A percentile compares a stretch with the other conserved stretches of the same genome.
Conservation (phyloP, 2,113 vertebrate species). For the Campylorhamphus procurvoides region DNA sequence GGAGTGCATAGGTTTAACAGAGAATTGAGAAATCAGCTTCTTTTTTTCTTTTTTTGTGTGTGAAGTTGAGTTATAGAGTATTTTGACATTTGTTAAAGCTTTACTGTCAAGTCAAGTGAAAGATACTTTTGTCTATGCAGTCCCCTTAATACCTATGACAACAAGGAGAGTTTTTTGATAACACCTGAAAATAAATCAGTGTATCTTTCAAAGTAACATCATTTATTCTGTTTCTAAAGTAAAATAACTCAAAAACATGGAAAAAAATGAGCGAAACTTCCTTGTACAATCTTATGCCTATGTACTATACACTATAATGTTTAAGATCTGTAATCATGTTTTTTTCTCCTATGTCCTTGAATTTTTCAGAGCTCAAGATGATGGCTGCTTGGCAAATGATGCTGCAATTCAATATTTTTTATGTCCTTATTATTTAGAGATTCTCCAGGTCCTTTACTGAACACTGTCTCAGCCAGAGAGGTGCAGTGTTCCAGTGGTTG, state of each 20-base stretch:
- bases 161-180: not conserved
- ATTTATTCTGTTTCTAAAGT: not conserved
- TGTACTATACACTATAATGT: not conserved
- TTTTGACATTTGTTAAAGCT: conserved; percentile 35
- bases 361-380: not conserved
- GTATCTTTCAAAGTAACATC: not conserved
- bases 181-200: conserved; percentile 19
- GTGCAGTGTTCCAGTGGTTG: not conserved
- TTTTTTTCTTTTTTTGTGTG: not conserved
- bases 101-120: conserved; percentile 39
- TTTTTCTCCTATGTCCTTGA: not conserved
- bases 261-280: not conserved
- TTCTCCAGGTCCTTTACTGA: not conserved
- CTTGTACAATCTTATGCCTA: not conserved
- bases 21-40: not conserved
- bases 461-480: not conserved
- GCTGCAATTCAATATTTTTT: not conserved
- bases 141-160: conserved; percentile 19
- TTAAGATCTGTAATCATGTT: not conserved
- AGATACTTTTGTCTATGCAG: conserved; percentile 30
- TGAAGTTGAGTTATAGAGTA: not conserved
- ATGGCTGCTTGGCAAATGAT: not conserved
- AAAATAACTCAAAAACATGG: not conserved
- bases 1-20: not conserved
- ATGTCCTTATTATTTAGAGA: not conserved